Evolutionary conservation across 2,797 vertebrate species (phyloP).

Genomic region (Xiphophorus birchmanni): DNA sequence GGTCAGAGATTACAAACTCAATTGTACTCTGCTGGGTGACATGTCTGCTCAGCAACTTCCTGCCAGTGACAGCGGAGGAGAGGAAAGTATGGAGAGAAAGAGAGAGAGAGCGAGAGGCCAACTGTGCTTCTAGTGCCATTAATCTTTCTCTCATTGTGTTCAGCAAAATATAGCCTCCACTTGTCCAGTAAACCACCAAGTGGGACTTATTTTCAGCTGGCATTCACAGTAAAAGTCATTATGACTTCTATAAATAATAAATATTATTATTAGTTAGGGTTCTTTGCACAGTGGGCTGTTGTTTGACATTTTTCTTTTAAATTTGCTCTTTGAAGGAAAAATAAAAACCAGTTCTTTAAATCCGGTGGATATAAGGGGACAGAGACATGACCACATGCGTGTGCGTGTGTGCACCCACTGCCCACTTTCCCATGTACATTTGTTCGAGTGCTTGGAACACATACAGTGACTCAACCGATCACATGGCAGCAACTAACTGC

Average conservation of each 20-base stretch:
- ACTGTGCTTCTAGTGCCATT: slow-evolving; percentile 50
- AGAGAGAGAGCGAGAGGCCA: slow-evolving; percentile 15
- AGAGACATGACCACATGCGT: background rate
- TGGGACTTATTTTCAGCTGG: background rate
- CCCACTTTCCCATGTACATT: background rate
- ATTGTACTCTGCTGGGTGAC: slow-evolving; percentile 67
- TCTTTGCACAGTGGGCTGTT: background rate
- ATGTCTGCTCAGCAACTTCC: slow-evolving; percentile 75
- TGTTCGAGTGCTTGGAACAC: background rate
- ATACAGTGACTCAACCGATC: background rate
- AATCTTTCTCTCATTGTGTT: slow-evolving; percentile 60
- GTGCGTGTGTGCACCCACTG: background rate
- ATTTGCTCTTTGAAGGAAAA: background rate
- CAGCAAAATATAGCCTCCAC: slow-evolving; percentile 30
- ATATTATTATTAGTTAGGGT: background rate
- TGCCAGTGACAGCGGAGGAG: slow-evolving; percentile 59
- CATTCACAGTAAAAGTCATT: background rate
- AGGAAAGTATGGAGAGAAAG: slow-evolving; percentile 50
- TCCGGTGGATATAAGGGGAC: background rate
- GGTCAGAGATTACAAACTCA: slow-evolving; percentile 78
- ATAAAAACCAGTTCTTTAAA: background rate
- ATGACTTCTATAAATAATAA: background rate
- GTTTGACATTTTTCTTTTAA: background rate
- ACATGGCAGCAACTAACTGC: background rate
- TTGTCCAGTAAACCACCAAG: slow-evolving; percentile 16